These are phyloP conservation scores for Neodiprion pinetum DNA, from an alignment of 1,140 invertebrate genomes.

Conservation along the genomic window DNA sequence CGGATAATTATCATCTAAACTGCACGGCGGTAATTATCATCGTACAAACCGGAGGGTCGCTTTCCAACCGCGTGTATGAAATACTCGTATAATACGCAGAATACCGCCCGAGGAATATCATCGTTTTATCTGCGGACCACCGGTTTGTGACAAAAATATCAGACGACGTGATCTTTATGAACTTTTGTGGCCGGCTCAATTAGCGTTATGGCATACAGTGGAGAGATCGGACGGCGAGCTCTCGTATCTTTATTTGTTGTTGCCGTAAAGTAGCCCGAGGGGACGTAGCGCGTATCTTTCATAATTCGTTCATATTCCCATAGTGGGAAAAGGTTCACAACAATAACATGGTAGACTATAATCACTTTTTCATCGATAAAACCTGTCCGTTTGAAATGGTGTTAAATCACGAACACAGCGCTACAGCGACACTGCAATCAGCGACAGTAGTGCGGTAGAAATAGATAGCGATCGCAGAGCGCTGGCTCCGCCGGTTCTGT, in stretches of 20 bases:
- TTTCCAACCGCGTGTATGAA: not conserved
- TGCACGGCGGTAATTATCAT: not conserved
- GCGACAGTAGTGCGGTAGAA: no score
- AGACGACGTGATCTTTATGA: conserved; percentile 7
- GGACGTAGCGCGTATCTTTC: not conserved
- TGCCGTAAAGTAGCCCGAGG: conserved; percentile 7
- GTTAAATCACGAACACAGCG: no score
- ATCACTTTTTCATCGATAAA: not conserved
- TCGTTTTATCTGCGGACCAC: not conserved
- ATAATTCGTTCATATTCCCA: not conserved
- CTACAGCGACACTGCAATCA: no score
- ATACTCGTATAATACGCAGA: not conserved
- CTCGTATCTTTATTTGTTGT: conserved; percentile 13
- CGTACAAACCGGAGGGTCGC: not conserved
- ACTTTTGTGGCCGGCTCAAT: conserved; percentile 12
- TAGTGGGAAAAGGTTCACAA: not conserved
- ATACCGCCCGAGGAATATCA: not conserved
- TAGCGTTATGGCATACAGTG: not conserved
- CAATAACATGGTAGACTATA: not conserved
- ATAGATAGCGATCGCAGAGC: not conserved
- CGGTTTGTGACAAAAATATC: conserved; percentile 10
- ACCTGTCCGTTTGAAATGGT: not conserved
- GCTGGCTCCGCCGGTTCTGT: not conserved
- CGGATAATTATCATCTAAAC: not conserved
- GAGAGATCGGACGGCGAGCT: not conserved